Conservation (phyloP, 2,113 vertebrate genomes). For the Sprattus sprattus region DNA sequence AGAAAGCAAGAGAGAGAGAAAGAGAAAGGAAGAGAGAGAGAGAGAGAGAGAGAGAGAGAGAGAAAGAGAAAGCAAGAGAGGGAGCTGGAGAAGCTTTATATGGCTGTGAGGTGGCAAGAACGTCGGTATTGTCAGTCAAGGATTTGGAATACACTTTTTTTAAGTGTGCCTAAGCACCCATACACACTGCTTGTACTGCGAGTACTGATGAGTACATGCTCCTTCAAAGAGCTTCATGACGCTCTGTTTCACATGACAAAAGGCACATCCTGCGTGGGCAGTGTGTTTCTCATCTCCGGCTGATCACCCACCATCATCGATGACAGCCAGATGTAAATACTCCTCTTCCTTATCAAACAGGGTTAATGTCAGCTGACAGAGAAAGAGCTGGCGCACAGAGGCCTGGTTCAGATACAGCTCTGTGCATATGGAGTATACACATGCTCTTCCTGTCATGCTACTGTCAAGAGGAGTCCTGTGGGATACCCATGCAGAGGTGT, state of each 20-base stretch:
- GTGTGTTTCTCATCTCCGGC: conserved; percentile 66
- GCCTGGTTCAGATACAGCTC: neutral
- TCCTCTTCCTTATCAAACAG: conserved; percentile 62
- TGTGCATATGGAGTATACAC: neutral
- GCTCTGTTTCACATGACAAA: conserved; percentile 48
- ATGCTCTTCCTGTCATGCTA: neutral
- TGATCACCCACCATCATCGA: conserved; percentile 56
- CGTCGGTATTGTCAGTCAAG: conserved; percentile 62
- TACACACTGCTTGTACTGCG: conserved; percentile 22
- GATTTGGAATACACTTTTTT: conserved; percentile 59
- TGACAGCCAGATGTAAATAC: conserved; percentile 71
- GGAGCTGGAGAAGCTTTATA: neutral
- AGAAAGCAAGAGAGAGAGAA: neutral
- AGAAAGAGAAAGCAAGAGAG: conserved; percentile 20
- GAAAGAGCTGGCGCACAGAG: neutral
- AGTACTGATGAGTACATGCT: conserved; percentile 30
- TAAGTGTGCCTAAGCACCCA: conserved; percentile 25
- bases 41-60: neutral
- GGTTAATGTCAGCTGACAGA: conserved; percentile 72
- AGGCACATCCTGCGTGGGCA: conserved; percentile 56
- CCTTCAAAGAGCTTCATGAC: conserved; percentile 32
- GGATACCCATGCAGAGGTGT: neutral
- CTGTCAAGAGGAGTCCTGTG: neutral
- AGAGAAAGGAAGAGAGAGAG: conserved; percentile 12
- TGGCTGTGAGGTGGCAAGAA: neutral